phyloP scores from a whole-genome alignment of 2,113 vertebrate genomes.

The Callithrix jacchus region DNA sequence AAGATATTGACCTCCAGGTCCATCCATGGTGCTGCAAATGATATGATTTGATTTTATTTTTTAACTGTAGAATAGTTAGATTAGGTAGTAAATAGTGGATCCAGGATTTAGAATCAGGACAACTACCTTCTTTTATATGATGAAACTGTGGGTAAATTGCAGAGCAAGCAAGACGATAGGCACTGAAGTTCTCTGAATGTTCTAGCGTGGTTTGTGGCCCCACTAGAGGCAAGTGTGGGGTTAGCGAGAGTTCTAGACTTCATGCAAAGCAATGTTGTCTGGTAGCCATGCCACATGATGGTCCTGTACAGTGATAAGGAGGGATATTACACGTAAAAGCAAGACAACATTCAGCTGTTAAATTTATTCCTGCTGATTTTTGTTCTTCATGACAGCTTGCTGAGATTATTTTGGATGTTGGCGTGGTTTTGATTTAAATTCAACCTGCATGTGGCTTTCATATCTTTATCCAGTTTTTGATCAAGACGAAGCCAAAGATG shows the following conservation, averaged over 20 bases:
- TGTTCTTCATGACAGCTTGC: neutral
- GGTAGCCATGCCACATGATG: neutral
- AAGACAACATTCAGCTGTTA: neutral
- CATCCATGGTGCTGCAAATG: no score
- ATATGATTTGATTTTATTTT: no score
- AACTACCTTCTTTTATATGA: neutral
- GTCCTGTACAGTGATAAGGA: neutral
- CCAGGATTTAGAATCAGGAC: neutral
- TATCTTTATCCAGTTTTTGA: conserved; percentile 16
- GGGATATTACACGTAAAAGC: no score
- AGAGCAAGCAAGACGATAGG: neutral
- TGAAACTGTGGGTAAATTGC: no score
- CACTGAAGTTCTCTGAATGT: neutral
- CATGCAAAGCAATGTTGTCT: neutral
- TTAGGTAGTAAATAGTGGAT: neutral
- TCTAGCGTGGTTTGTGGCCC: neutral
- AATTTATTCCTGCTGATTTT: neutral
- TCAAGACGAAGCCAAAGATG: neutral
- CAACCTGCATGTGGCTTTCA: neutral
- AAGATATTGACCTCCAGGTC: no score
- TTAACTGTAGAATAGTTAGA: no score
- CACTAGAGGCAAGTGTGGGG: rapidly evolving
- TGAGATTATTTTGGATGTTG: neutral
- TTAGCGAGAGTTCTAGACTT: neutral
- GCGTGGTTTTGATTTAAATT: conserved; percentile 18